These are phyloP conservation scores for Pristionchus exspectatus DNA, from an alignment of 2,888 invertebrate species.

Conservation along the genomic window DNA sequence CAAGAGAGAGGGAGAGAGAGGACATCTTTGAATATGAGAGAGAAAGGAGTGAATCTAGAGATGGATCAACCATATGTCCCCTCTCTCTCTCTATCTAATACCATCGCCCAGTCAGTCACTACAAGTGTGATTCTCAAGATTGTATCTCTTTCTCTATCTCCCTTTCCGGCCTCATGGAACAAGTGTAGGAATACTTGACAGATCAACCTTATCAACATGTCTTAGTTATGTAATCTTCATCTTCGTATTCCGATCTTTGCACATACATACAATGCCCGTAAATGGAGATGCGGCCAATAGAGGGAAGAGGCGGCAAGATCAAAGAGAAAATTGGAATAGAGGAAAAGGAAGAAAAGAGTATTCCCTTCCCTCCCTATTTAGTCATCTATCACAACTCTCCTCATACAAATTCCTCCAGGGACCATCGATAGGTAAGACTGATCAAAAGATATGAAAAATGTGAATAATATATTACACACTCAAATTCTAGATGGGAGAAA, in stretches of 20 bases:
- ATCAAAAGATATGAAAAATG: not conserved
- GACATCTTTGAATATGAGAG: constrained; percentile 39
- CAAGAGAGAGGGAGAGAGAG: not conserved
- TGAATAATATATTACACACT: not conserved
- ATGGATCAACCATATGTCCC: constrained; percentile 38
- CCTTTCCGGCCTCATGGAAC: not conserved
- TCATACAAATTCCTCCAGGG: constrained; percentile 41
- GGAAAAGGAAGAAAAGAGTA: constrained; percentile 32
- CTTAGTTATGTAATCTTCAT: constrained; percentile 32
- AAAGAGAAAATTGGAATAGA: constrained; percentile 37
- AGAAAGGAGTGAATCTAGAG: not conserved
- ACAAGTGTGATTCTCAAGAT: constrained; percentile 29
- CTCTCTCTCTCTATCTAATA: constrained; percentile 8
- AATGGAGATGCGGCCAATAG: constrained; percentile 19
- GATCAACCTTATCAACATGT: not conserved
- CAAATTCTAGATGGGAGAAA: not conserved
- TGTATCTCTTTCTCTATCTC: not conserved
- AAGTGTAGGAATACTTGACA: not conserved
- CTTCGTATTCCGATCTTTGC: constrained; percentile 24
- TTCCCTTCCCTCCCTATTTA: constrained; percentile 45
- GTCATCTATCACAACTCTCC: constrained; percentile 50
- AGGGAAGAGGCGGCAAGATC: constrained; percentile 28
- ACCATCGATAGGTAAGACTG: constrained; percentile 31
- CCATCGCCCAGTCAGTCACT: constrained; percentile 18
- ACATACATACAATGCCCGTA: constrained; percentile 45